Percentiles rank a stretch among this genome's conserved stretches.
phyloP scores from a whole-genome alignment of 1,140 invertebrate species.

The Cotesia typhae region DNA sequence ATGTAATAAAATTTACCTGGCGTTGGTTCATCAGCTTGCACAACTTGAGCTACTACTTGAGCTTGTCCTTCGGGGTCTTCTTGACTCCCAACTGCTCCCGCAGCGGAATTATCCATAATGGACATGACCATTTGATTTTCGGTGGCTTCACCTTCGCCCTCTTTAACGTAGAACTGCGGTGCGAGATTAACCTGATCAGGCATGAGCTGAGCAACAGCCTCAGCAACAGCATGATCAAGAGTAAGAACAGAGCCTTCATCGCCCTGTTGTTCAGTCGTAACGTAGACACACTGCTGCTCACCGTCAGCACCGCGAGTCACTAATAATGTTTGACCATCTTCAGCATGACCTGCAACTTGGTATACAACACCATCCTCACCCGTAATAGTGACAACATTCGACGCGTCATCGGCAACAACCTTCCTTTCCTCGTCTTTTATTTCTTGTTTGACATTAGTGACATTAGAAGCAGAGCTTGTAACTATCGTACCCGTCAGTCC shows the following conservation, averaged over 20 bases:
- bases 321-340: slow-evolving; percentile 77
- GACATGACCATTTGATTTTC: slow-evolving; percentile 65
- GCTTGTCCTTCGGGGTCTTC: slow-evolving; percentile 65
- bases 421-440: slow-evolving; percentile 49
- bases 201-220: slow-evolving; percentile 66
- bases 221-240: slow-evolving; percentile 71
- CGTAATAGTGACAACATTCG: slow-evolving; percentile 65
- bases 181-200: slow-evolving; percentile 61
- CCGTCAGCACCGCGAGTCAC: slow-evolving; percentile 75
- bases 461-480: slow-evolving; percentile 13
- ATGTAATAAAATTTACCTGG: slow-evolving; percentile 69
- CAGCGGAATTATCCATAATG: slow-evolving; percentile 57
- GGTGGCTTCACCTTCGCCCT: slow-evolving; percentile 55
- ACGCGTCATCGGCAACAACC: slow-evolving; percentile 50
- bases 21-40: slow-evolving; percentile 81
- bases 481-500: slow-evolving; percentile 2
- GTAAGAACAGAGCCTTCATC: slow-evolving; percentile 71
- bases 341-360: slow-evolving; percentile 79
- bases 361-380: slow-evolving; percentile 68
- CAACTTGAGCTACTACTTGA: slow-evolving; percentile 83
- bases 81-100: slow-evolving; percentile 47
- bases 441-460: slow-evolving; percentile 36
- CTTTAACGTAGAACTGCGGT: slow-evolving; percentile 69
- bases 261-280: slow-evolving; percentile 71
- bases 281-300: slow-evolving; percentile 76